Percentiles rank a stretch among this genome's conserved stretches.
These are phyloP conservation scores for Rhingia campestris DNA, from an alignment of 2,888 invertebrate species.

Conservation along the genomic window DNA sequence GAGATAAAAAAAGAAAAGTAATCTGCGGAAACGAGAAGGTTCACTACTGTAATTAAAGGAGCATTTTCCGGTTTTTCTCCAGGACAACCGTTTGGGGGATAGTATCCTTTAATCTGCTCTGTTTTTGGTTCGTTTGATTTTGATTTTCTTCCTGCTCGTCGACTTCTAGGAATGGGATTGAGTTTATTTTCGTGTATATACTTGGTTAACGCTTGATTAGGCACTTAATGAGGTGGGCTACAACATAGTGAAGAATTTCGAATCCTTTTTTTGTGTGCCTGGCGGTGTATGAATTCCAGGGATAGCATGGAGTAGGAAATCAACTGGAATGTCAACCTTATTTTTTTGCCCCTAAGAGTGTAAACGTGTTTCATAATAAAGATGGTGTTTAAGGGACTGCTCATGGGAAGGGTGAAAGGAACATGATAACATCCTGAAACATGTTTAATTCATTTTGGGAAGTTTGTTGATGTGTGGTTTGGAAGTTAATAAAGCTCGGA, in stretches of 20 bases:
- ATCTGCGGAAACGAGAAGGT: constrained; percentile 7
- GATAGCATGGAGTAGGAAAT: constrained; percentile 23
- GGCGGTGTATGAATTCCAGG: constrained; percentile 11
- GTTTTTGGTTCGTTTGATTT: constrained; percentile 50
- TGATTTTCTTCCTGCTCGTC: constrained; percentile 25
- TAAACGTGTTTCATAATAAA: not conserved
- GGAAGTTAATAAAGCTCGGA: too few relatives aligned
- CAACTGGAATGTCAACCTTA: constrained; percentile 49
- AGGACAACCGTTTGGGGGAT: constrained; percentile 31
- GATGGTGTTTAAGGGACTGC: not conserved
- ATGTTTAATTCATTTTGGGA: too few relatives aligned
- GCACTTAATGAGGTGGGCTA: constrained; percentile 80
- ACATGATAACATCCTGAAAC: too few relatives aligned
- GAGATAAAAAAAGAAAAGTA: constrained; percentile 11
- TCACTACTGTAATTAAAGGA: constrained; percentile 55
- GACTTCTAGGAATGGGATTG: constrained; percentile 7
- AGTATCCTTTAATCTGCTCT: constrained; percentile 53
- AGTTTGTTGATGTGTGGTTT: too few relatives aligned
- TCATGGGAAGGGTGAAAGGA: not conserved
- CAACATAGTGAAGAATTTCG: constrained; percentile 67
- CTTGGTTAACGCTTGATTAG: constrained; percentile 79
- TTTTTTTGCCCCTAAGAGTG: not conserved
- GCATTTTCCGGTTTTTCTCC: constrained; percentile 20
- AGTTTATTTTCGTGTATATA: constrained; percentile 60
- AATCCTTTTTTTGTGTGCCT: constrained; percentile 35